Evolutionary conservation across 2,113 vertebrate genomes (phyloP).

Genomic region (Ranitomeya imitator): DNA sequence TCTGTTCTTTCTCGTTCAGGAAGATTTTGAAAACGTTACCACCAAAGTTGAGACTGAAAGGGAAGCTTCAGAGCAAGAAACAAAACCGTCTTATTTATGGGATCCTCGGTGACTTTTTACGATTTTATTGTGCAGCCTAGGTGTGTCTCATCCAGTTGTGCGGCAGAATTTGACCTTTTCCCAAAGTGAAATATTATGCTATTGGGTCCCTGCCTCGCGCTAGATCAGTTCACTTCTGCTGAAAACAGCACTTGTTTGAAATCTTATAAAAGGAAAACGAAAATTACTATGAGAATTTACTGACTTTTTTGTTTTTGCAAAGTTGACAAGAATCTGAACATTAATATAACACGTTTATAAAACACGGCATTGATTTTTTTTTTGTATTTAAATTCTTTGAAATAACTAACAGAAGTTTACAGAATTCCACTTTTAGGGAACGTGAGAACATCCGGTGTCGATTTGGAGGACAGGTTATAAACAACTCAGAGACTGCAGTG

Average conservation of each 20-base stretch:
- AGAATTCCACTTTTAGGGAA: not conserved
- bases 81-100: slow-evolving; percentile 22
- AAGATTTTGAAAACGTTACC: not conserved
- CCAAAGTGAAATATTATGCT: slow-evolving; percentile 46
- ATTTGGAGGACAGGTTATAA: not conserved
- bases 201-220: slow-evolving; percentile 35
- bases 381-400: not conserved
- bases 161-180: slow-evolving; percentile 20
- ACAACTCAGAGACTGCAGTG: not conserved
- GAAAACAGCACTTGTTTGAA: slow-evolving; percentile 41
- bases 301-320: slow-evolving; percentile 37
- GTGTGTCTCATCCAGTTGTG: slow-evolving; percentile 59
- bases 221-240: slow-evolving; percentile 48
- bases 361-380: not conserved
- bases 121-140: slow-evolving; percentile 55
- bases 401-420: not conserved
- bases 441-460: not conserved
- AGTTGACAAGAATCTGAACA: slow-evolving; percentile 42
- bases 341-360: slow-evolving; percentile 50
- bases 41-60: not conserved
- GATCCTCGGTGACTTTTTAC: slow-evolving; percentile 52
- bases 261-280: slow-evolving; percentile 23
- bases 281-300: slow-evolving; percentile 19
- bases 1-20: not conserved
- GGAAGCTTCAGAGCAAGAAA: not conserved